phyloP scores from a whole-genome alignment of 2,797 vertebrate species.

The Antennarius maculatus region DNA sequence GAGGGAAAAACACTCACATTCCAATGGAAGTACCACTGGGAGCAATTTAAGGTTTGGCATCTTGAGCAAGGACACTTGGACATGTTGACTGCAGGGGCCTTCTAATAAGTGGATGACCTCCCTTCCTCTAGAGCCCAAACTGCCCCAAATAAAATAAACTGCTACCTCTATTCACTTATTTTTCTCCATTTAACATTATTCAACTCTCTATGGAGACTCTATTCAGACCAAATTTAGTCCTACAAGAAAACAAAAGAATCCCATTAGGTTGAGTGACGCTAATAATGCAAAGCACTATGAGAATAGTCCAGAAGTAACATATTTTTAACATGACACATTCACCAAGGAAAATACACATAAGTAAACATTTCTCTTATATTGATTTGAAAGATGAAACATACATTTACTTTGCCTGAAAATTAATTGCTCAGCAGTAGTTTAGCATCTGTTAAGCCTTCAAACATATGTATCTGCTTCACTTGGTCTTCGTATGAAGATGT shows the following conservation, averaged over 20 bases:
- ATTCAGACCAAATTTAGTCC: background rate
- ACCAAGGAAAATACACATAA: background rate
- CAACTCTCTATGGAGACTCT: background rate
- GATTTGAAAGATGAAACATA: background rate
- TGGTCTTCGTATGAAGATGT: background rate
- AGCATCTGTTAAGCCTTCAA: background rate
- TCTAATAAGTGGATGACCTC: too few relatives aligned
- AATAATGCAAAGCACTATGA: background rate
- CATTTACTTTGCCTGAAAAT: background rate
- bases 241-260: background rate
- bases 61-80: too few relatives aligned
- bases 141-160: background rate
- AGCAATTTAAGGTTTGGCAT: too few relatives aligned
- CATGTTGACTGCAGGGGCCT: too few relatives aligned
- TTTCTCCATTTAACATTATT: background rate
- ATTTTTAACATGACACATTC: background rate
- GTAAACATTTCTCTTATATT: too few relatives aligned
- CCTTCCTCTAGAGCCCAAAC: too few relatives aligned
- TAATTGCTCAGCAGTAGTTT: background rate
- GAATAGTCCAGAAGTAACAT: too few relatives aligned
- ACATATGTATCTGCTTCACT: background rate
- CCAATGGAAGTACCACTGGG: too few relatives aligned
- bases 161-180: background rate
- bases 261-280: background rate
- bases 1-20: too few relatives aligned